Conservation (phyloP, 1,140 invertebrate genomes). For the Bombus haemorrhoidalis region DNA sequence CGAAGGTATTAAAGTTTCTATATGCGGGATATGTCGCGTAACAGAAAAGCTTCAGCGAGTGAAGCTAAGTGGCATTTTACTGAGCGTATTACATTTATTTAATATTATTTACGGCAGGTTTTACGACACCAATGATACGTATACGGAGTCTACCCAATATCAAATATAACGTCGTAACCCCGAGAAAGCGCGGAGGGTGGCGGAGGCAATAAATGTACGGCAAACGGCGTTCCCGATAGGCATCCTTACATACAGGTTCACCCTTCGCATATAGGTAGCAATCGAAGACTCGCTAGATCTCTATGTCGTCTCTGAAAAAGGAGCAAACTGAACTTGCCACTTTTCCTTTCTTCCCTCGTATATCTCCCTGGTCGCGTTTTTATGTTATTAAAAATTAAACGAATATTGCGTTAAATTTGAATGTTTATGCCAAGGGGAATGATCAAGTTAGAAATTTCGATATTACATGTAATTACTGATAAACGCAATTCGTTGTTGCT, state of each 20-base stretch:
- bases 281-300: slow-evolving; percentile 59
- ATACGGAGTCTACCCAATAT: slow-evolving; percentile 82
- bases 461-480: too few species aligned
- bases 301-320: slow-evolving; percentile 41
- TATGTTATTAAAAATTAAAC: not conserved
- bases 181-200: slow-evolving; percentile 72
- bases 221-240: slow-evolving; percentile 80
- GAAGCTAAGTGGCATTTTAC: slow-evolving; percentile 77
- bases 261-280: slow-evolving; percentile 71
- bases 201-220: slow-evolving; percentile 81
- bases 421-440: not conserved
- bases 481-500: too few species aligned
- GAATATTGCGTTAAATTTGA: not conserved
- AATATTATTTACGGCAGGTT: slow-evolving; percentile 82
- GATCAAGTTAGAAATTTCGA: not conserved
- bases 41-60: slow-evolving; percentile 23
- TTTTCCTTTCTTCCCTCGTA: slow-evolving; percentile 34
- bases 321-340: slow-evolving; percentile 21
- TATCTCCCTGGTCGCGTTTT: slow-evolving; percentile 10
- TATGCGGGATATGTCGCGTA: slow-evolving; percentile 33
- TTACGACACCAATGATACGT: slow-evolving; percentile 81
- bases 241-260: slow-evolving; percentile 71
- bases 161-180: slow-evolving; percentile 82
- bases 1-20: slow-evolving; percentile 55
- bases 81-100: slow-evolving; percentile 81